These are phyloP conservation scores for Acinonyx jubatus DNA, from an alignment of 2,113 vertebrate species.

Conservation along the genomic window DNA sequence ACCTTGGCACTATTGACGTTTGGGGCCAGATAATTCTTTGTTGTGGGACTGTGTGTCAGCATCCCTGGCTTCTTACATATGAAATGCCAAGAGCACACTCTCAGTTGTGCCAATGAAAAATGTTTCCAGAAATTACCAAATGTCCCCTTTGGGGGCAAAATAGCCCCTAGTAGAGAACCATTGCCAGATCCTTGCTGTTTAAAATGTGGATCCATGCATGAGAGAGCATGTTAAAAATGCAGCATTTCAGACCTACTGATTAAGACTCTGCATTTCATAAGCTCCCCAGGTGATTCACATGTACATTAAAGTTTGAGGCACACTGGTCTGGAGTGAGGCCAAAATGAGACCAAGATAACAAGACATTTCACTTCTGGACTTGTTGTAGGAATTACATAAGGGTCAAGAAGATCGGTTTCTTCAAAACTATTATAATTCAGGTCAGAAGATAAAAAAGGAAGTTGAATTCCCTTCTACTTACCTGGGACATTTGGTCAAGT, in stretches of 20 bases:
- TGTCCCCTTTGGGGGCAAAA: not conserved
- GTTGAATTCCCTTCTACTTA: constrained; percentile 39
- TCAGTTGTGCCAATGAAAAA: not conserved
- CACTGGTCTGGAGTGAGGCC: not conserved
- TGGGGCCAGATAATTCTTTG: not conserved
- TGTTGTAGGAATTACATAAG: not conserved
- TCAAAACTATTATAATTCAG: not conserved
- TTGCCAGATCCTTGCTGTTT: not conserved
- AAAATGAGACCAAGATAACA: not conserved
- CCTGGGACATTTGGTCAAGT: not conserved
- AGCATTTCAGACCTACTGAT: not conserved
- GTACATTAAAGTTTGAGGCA: not conserved
- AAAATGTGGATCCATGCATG: accelerated
- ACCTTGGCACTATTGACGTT: not conserved
- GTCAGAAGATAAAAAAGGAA: not conserved
- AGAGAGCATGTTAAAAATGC: not conserved
- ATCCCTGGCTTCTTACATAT: not conserved
- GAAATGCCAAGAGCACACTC: not conserved
- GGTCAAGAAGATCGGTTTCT: not conserved
- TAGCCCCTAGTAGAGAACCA: not conserved
- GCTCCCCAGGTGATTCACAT: not conserved
- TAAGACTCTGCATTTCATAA: not conserved
- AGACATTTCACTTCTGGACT: not conserved
- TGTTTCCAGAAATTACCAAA: not conserved
- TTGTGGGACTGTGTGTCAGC: not conserved